A percentile compares a stretch with the other conserved stretches of the same genome.
phyloP scores from a whole-genome alignment of 35 echinoderm and acorn worm species.

The Antedon bifida region DNA sequence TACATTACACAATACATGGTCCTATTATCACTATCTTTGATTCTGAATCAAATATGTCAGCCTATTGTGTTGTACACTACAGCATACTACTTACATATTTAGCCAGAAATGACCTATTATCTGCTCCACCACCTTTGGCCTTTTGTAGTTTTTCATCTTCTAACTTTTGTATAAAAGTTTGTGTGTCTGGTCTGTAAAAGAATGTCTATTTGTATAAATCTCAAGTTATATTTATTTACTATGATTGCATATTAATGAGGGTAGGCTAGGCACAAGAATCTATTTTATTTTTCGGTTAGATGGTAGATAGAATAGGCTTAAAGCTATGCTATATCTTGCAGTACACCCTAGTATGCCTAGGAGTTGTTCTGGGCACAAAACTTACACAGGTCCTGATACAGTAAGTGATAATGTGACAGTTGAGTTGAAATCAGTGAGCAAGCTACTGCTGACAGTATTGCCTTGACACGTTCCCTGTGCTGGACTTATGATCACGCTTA shows the following conservation, averaged over 20 bases:
- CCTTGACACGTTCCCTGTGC: slow-evolving; percentile 59
- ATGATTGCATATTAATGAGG: too few species aligned
- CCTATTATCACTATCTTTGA: too few species aligned
- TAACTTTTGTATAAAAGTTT: slow-evolving; percentile 68
- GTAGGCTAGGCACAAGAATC: too few species aligned
- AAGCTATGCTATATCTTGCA: too few species aligned
- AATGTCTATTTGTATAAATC: slow-evolving; percentile 8
- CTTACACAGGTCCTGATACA: slow-evolving; percentile 74
- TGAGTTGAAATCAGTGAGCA: slow-evolving; percentile 61
- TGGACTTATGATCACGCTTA: slow-evolving; percentile 47
- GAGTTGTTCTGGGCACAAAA: too few species aligned
- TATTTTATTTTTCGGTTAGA: too few species aligned
- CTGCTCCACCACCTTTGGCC: slow-evolving; percentile 40
- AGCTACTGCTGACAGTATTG: slow-evolving; percentile 6
- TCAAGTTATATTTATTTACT: too few species aligned
- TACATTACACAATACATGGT: too few species aligned
- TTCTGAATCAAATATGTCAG: too few species aligned
- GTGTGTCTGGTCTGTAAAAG: slow-evolving; percentile 68
- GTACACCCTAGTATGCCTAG: too few species aligned
- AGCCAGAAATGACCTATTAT: slow-evolving; percentile 85
- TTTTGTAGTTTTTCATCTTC: slow-evolving; percentile 83
- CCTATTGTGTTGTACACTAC: too few species aligned
- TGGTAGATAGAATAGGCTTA: too few species aligned
- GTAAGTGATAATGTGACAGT: slow-evolving; percentile 55
- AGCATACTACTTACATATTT: slow-evolving; percentile 79